phyloP scores from a whole-genome alignment of 2,888 invertebrate species.

The Ophonus ardosiacus region DNA sequence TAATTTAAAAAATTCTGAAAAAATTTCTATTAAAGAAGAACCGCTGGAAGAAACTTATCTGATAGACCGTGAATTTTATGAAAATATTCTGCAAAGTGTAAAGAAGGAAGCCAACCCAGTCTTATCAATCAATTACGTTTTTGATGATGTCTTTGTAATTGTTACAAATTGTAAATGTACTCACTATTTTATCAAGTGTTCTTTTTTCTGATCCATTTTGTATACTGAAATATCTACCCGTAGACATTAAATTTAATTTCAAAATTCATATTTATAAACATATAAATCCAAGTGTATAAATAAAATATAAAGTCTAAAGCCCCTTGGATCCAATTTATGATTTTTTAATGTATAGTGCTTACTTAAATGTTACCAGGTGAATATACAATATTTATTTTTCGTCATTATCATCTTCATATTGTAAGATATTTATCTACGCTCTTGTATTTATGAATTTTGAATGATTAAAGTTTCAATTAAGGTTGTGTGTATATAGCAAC shows the following conservation, averaged over 20 bases:
- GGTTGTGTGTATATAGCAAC: constrained; percentile 48
- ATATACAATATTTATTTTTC: constrained; percentile 17
- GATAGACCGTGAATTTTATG: too few relatives aligned
- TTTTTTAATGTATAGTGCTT: constrained; percentile 25
- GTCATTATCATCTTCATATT: not conserved
- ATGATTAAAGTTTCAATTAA: constrained; percentile 48
- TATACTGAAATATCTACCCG: not conserved
- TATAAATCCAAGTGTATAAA: not conserved
- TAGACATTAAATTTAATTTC: not conserved
- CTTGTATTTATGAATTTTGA: constrained; percentile 50
- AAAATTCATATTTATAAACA: not conserved
- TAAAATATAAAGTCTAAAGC: not conserved
- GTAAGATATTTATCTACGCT: constrained; percentile 13
- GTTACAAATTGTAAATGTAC: too few relatives aligned
- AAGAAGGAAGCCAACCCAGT: too few relatives aligned
- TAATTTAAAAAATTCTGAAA: too few relatives aligned
- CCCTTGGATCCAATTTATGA: not conserved
- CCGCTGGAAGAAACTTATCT: too few relatives aligned
- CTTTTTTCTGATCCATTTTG: not conserved
- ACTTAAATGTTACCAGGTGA: constrained; percentile 41
- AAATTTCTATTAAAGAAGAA: too few relatives aligned
- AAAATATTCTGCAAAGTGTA: too few relatives aligned
- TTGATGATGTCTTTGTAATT: too few relatives aligned
- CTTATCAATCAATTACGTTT: too few relatives aligned
- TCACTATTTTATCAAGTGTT: not conserved